Evolutionary conservation across 2,888 invertebrate genomes (phyloP).

Genomic region (Alviniconcha strummeri): DNA sequence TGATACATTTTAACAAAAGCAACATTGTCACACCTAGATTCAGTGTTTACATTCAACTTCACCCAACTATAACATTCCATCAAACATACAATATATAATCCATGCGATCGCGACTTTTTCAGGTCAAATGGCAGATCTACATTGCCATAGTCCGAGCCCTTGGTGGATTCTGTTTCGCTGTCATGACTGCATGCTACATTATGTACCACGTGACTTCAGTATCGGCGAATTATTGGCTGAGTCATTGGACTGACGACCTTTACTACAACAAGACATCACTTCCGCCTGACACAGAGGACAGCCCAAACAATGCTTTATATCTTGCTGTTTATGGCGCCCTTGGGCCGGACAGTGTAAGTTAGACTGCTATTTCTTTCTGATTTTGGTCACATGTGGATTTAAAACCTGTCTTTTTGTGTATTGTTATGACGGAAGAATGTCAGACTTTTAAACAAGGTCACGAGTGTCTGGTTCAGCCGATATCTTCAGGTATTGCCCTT

Average conservation of each 20-base stretch:
- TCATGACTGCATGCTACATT: constrained; percentile 25
- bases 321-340: constrained; percentile 28
- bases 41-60: too few relatives aligned
- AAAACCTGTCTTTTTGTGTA: not conserved
- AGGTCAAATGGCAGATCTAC: constrained; percentile 38
- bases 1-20: too few relatives aligned
- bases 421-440: too few relatives aligned
- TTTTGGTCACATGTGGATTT: not conserved
- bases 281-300: constrained; percentile 13
- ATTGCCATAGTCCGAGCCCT: constrained; percentile 15
- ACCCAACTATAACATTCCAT: not conserved
- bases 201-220: constrained; percentile 33
- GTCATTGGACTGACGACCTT: constrained; percentile 38
- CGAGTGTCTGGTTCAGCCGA: too few relatives aligned
- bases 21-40: too few relatives aligned
- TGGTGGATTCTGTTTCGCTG: constrained; percentile 21
- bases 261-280: constrained; percentile 29
- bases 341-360: constrained; percentile 21
- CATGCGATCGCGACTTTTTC: not conserved
- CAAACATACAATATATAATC: too few relatives aligned
- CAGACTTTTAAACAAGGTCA: too few relatives aligned
- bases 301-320: constrained; percentile 20
- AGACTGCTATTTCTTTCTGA: not conserved
- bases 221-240: constrained; percentile 38
- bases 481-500: too few relatives aligned